Base-by-base conservation (phyloP, 2,888 invertebrate genomes). In the Alviniconcha strummeri region DNA sequence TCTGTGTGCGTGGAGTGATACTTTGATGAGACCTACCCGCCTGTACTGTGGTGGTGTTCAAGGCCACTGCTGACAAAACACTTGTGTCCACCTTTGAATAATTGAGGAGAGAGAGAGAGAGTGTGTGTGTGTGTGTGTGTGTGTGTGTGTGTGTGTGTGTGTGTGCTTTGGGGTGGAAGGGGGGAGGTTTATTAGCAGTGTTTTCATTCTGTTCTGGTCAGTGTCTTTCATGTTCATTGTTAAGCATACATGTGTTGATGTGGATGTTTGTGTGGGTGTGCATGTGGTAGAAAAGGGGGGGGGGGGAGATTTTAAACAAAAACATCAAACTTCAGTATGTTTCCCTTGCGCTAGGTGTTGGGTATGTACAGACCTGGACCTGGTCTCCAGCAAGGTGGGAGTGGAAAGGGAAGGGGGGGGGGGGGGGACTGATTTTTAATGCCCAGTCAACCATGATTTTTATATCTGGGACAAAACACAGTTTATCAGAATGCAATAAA, bases 141-240 rank as follows among this genome's bases (percentile, higher is more conserved):
- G 72, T 72, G 19, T 72, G 36, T 72, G 19, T 72, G 72, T 72
- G 69, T 69, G 69, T 69, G 17, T 72, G 72, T 72, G 36, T 72
- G 72, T 72, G 72, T 72, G 72, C 17, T 36, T 36, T 36, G 36
- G 36, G 36, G 3, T 36, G 36, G 36, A 36, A 36, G 36, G 1
- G 36, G 36, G 36, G 36, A 36, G 36, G 36, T 36, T 1, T 36
- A 36, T 36, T 36, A 36, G 36, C 36, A 36, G 3, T 36, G 36
- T 36, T 3, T 36, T 36, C 36, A 36, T 36, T 36, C 36, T 36
- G 36, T 36, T 36, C 36, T 36, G 36, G 36, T 36, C 36, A 36
- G 36, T 36, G 36, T 36, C 36, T 3, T 36, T 36, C 36, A 36
- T 36, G 36, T 36, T 36, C 36, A 36, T 0, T 36, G 36, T 36